Base-by-base conservation (phyloP, 1,140 invertebrate genomes). In the Solenopsis invicta region DNA sequence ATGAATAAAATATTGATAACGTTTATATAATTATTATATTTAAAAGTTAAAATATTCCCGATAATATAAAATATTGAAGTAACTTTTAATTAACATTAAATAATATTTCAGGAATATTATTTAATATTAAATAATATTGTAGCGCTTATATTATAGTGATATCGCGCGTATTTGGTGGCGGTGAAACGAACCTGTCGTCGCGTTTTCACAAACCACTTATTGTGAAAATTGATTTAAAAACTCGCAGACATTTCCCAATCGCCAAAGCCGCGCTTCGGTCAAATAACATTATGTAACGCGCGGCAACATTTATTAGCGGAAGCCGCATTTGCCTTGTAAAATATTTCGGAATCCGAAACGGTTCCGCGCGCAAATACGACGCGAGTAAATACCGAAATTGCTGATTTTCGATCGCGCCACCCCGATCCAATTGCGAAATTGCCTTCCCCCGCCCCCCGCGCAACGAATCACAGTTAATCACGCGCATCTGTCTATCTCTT, bases 261-360 rank as follows among this genome's bases (percentile, higher is more conserved):
- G 2, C 0, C 13, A 9, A 54, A 9, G 9, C 29, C 64, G n/a
- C 37, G 45, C 1, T 54, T 74, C 34, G 1, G 54, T 41, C 37
- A 24, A 59, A 61, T 75, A 75, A 59, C 29, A 29, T 75, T 75
- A 45, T 16, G 54, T 59, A 75, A 48, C 41, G 12, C 5, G 45
- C 10, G n/a, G 41, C 72, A 34, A 45, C 66, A 16, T 41, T 24
- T 69, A 75, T 75, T 59, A 75, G 37, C 54, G 72, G 54, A 75
- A 75, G 34, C 10, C n/a, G 10, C 16, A 13, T 52, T 50, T 12
- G 5, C 6, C 21, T 75, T 41, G n/a, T 13, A 45, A 59, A 54
- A 75, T n/a, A 69, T 59, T 24, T 75, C 54, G 13, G 54, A 45
- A 59, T 41, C 10, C 12, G 37, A 48, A 10, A 67, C 37, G 34